These are phyloP conservation scores for Brachionus asplanchnoidis DNA, from an alignment of 1,140 invertebrate species.

Conservation along the genomic window DNA sequence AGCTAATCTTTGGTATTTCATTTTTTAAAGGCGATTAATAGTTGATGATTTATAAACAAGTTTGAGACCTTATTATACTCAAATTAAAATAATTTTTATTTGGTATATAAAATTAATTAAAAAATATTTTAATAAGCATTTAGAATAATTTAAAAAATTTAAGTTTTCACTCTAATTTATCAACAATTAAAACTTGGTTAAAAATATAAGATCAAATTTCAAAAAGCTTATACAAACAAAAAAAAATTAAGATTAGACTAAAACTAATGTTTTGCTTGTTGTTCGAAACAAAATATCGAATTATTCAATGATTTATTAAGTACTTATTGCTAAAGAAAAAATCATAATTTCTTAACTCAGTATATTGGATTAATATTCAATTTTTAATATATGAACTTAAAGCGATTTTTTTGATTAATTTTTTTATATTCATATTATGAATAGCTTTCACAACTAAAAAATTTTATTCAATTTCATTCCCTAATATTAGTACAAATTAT, in stretches of 20 bases:
- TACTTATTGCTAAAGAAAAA: neutral
- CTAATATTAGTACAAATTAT: neutral
- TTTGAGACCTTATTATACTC: neutral
- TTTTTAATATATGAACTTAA: neutral
- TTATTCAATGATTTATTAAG: neutral
- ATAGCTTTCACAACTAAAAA: neutral
- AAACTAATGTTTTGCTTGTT: neutral
- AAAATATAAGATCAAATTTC: neutral
- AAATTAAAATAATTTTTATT: neutral
- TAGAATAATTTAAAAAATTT: neutral
- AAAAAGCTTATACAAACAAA: too few species aligned
- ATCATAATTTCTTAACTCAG: neutral
- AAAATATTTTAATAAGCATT: neutral
- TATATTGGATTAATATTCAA: neutral
- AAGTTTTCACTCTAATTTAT: neutral
- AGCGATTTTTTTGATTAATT: neutral
- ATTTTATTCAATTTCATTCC: neutral
- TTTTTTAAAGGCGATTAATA: neutral
- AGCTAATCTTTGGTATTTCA: neutral
- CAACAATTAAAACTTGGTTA: neutral
- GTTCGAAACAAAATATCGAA: neutral
- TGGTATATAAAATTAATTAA: neutral
- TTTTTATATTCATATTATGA: neutral
- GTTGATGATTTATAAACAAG: neutral
- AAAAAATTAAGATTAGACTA: too few species aligned